Evolutionary conservation across 2,797 vertebrate genomes (phyloP), one percentile per base, ranked within the genome.

Genomic region (Telmatherina bonti): DNA sequence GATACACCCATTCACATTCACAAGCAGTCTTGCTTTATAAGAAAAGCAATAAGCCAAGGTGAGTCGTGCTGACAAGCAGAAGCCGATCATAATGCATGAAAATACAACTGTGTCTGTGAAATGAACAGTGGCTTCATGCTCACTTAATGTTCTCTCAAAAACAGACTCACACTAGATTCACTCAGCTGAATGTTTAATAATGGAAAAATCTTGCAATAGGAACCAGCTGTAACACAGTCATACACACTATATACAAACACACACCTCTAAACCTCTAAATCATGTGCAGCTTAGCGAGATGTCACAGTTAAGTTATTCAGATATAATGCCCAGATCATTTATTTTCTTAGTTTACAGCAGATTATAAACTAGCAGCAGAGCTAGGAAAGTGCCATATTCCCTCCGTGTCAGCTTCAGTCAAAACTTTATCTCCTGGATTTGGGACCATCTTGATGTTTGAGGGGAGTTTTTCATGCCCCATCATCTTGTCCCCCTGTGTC

Each of bases 111-210:
- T 58, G 66, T 66, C 58, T 60, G 62, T 72, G 76, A 77, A 67
- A 62, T 36, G 20, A 4, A 33, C 60, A 60, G 45, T 65, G 27
- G 62, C 30, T 66, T 66, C 26, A 56, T 41, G 70, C 30, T 78
- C 41, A 74, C 35, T 29, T 74, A 62, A 91, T 87, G 57, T 85
- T 83, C 85, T 92, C 90, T 62, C 85, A 91, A 60, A 94, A 31
- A 96, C 95, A 58, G 94, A 96, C 79, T 92, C 91, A 91, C 79
- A 83, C 41, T 52, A 75, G 74, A 77, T 85, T 86, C 69, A 66
- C 79, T 67, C 53, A 87, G 73, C 84, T 80, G 56, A 82, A 87
- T 88, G 83, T 94, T 94, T 94, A 92, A 91, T 94, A 71, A 87
- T 67, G 62, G 67, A 90, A 88, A 88, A 79, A 81, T 84, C 72